These are phyloP conservation scores for Styela clava DNA, from an alignment of 23 tunicate species.

Conservation along the genomic window DNA sequence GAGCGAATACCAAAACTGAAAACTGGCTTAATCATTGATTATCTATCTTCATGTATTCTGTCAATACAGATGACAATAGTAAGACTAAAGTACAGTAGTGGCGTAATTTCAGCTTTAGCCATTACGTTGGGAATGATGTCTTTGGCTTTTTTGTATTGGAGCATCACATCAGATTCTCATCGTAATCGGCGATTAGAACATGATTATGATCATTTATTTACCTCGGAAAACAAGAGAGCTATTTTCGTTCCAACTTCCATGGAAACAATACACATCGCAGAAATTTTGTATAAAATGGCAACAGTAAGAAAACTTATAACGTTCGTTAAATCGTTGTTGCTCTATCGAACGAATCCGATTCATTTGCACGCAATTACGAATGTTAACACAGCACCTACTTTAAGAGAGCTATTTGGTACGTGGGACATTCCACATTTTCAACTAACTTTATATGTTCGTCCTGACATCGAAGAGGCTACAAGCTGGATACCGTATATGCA, in stretches of 20 bases:
- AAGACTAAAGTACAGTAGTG: background rate
- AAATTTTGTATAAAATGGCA: background rate
- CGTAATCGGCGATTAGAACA: too few relatives aligned
- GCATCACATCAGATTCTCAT: background rate
- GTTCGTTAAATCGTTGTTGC: background rate
- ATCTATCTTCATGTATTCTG: too few relatives aligned
- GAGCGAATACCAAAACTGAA: too few relatives aligned
- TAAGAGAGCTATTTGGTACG: background rate
- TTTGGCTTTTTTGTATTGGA: background rate
- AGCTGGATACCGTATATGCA: slow-evolving; percentile 7
- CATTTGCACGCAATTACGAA: background rate
- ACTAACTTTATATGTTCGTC: background rate
- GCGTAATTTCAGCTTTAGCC: background rate
- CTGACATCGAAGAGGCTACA: background rate
- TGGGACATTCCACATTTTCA: background rate
- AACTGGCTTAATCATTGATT: too few relatives aligned
- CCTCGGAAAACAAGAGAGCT: too few relatives aligned
- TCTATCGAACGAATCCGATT: slow-evolving; percentile 10
- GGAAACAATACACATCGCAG: background rate
- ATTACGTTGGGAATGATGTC: background rate
- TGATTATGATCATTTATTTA: too few relatives aligned
- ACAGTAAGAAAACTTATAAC: background rate
- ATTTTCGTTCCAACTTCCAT: background rate
- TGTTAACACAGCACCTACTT: background rate
- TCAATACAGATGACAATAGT: too few relatives aligned